Base-by-base conservation (phyloP, 2,888 invertebrate species). In the Lycia hirtaria region DNA sequence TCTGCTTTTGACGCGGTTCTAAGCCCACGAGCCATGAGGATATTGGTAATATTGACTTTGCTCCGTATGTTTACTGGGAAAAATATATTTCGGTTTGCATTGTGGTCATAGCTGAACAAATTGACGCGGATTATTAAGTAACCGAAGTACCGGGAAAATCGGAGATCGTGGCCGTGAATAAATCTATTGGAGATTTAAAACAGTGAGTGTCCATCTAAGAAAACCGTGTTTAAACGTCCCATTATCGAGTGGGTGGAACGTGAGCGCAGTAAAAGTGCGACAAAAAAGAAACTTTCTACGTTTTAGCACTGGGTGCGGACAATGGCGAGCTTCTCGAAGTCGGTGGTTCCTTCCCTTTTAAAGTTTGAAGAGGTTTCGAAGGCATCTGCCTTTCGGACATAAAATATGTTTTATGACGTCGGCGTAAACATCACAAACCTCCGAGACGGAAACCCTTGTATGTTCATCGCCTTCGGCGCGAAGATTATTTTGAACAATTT, bases 361-460 rank as follows among this genome's bases (percentile, higher is more conserved):
- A 86, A 87, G 76, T 83, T 80, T 75, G 80, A 85, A 84, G 83
- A 80, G 78, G 75, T 74, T 74, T 73, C 63, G 62, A 71, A 73
- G 79, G 82, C 79, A 67, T 76, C 75, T 72, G 69, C 71, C 70
- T 79, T 77, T 70, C 75, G 81, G 71, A 80, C 89, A 88, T 91
- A 92, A 92, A 92, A 90, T 80, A 83, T 85, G 76, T 90, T 92
- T 91, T 91, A 91, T 80, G 85, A 67, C 85, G 58, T 65, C 77
- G 81, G 73, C 84, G 84, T 86, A 76, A 84, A 85, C 87, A 85
- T 87, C 87, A 84, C 83, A 85, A 78, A 83, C 80, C 85, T 81
- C 81, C 81, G 30, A 55, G 52, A 62, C 56, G 40, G 57, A 56
- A 56, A 33, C 28, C 28, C 20, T 50, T 9, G 26, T n/a, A n/a